Percentiles rank a stretch among this genome's conserved stretches.
phyloP scores from a whole-genome alignment of 2,113 vertebrate genomes.

The Rhinogobius similis region DNA sequence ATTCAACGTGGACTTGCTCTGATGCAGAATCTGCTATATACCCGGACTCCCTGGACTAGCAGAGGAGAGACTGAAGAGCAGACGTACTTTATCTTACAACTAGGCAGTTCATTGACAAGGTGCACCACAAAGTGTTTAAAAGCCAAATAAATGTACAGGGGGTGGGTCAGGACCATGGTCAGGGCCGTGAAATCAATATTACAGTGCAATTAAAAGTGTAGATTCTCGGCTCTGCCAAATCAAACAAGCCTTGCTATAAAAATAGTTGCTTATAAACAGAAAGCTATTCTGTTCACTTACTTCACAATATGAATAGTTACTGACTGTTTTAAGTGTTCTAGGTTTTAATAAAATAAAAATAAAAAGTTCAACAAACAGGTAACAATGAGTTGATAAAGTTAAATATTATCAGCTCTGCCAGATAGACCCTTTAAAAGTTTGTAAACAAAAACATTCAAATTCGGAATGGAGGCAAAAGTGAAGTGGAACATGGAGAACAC shows the following conservation, averaged over 20 bases:
- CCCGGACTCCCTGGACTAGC: neutral
- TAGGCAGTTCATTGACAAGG: slow-evolving; percentile 21
- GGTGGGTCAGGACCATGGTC: slow-evolving; percentile 21
- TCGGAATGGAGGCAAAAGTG: no score
- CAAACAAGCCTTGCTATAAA: slow-evolving; percentile 15
- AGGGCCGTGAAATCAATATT: slow-evolving; percentile 59
- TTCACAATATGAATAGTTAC: no score
- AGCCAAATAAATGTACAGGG: slow-evolving; percentile 15
- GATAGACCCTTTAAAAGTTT: no score
- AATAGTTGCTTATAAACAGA: neutral
- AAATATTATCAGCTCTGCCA: neutral
- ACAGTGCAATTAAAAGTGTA: slow-evolving; percentile 38
- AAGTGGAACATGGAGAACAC: no score
- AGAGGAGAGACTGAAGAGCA: neutral
- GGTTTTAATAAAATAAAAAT: neutral
- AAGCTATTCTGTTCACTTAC: neutral
- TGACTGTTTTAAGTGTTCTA: neutral
- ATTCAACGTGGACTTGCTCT: neutral
- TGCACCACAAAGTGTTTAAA: slow-evolving; percentile 10
- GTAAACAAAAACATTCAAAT: no score
- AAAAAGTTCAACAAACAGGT: neutral
- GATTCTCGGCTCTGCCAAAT: slow-evolving; percentile 33
- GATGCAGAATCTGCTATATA: no score
- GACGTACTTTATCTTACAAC: neutral
- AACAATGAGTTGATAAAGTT: neutral